Conservation (phyloP, 2,113 vertebrate genomes). For the Dendropsophus ebraccatus region DNA sequence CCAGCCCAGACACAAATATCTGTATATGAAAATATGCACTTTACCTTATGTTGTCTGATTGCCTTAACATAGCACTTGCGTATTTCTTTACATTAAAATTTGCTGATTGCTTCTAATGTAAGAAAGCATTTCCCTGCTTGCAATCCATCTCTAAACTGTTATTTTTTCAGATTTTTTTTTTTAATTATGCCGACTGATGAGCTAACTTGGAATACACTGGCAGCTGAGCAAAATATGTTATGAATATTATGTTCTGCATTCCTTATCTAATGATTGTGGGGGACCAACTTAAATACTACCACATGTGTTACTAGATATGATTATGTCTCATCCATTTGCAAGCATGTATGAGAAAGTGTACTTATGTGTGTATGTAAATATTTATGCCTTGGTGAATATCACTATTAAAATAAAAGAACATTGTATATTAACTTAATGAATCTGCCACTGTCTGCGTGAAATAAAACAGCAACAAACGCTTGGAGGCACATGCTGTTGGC, state of each 20-base stretch:
- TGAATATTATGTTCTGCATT: constrained; percentile 45
- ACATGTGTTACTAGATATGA: constrained; percentile 43
- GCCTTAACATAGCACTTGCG: neutral
- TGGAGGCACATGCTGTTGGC: neutral
- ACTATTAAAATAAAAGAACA: neutral
- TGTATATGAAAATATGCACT: neutral
- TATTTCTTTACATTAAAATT: neutral
- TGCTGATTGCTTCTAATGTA: neutral
- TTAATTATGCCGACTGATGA: constrained; percentile 22
- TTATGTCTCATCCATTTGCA: constrained; percentile 31
- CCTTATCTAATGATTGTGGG: constrained; percentile 38
- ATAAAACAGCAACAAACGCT: neutral
- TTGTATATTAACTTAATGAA: neutral
- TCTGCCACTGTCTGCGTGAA: neutral
- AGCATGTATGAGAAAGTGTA: neutral
- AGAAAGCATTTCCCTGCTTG: neutral
- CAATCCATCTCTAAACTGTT: constrained; percentile 12
- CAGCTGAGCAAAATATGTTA: constrained; percentile 39
- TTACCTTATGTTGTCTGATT: neutral
- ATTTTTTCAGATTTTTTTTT: neutral
- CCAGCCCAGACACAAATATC: no score
- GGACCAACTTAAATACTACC: constrained; percentile 35
- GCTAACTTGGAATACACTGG: constrained; percentile 7
- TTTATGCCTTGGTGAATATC: neutral
- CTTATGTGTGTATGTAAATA: neutral